A percentile compares a stretch with the other conserved stretches of the same genome.
Evolutionary conservation across 1,140 invertebrate genomes (phyloP).

Genomic region (Whitmania pigra): DNA sequence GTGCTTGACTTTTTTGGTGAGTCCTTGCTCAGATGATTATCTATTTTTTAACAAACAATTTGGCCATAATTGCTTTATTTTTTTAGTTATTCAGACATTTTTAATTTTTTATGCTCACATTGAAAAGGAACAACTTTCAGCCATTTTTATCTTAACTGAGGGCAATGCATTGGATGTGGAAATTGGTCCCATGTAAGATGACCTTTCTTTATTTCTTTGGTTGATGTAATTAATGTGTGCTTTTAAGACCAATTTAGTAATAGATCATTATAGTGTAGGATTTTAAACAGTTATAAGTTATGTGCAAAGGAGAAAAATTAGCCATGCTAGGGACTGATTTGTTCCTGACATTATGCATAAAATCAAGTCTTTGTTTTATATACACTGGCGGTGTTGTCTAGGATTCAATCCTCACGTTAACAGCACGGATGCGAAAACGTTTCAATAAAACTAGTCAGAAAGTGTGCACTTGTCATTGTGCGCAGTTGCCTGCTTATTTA

Average conservation of each 20-base stretch:
- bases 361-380: no score
- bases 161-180: constrained; percentile 87
- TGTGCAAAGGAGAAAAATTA: no score
- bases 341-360: no score
- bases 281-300: no score
- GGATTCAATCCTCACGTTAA: no score
- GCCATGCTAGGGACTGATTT: no score
- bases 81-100: background rate
- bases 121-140: constrained; percentile 71
- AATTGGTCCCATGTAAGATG: constrained; percentile 72
- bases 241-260: no score
- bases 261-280: no score
- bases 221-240: no score
- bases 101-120: background rate
- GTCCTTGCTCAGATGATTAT: constrained; percentile 29
- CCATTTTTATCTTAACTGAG: constrained; percentile 93
- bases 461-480: constrained; percentile 49
- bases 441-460: no score
- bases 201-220: background rate
- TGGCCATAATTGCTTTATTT: background rate
- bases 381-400: no score
- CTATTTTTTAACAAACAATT: background rate
- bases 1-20: constrained; percentile 99
- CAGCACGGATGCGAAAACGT: no score
- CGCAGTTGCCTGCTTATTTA: background rate